Conservation (phyloP, 53 echinoderm and acorn worm species). For the Glandiceps talaboti region DNA sequence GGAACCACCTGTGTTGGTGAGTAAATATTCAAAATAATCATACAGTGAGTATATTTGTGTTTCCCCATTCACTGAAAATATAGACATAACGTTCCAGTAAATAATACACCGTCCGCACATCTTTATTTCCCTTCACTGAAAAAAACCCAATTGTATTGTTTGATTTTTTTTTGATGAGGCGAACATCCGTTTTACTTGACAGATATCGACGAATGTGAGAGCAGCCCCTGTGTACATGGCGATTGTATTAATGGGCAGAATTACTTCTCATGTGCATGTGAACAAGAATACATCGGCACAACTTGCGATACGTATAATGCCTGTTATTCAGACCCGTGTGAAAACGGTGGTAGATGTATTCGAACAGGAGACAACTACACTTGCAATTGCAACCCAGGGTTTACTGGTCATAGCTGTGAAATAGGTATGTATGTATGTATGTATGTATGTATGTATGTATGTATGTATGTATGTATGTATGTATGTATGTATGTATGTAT, state of each 20-base stretch:
- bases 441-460: no score
- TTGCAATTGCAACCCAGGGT: background rate
- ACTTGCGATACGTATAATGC: conserved; percentile 48
- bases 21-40: no score
- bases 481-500: no score
- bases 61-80: no score
- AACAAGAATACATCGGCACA: conserved; percentile 50
- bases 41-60: no score
- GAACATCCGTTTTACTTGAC: background rate
- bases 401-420: background rate
- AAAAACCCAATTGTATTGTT: no score
- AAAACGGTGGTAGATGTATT: background rate
- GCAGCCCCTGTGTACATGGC: conserved; percentile 64
- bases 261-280: conserved; percentile 62
- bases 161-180: no score
- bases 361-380: background rate
- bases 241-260: conserved; percentile 48
- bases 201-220: conserved; percentile 71
- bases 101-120: no score
- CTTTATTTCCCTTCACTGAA: no score
- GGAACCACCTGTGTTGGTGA: conserved; percentile 41
- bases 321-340: conserved; percentile 24
- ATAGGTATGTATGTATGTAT: no score
- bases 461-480: no score
- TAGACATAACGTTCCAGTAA: no score